Conservation (phyloP, 64 coral and sea anemone genomes). For the Exaiptasia diaphana region DNA sequence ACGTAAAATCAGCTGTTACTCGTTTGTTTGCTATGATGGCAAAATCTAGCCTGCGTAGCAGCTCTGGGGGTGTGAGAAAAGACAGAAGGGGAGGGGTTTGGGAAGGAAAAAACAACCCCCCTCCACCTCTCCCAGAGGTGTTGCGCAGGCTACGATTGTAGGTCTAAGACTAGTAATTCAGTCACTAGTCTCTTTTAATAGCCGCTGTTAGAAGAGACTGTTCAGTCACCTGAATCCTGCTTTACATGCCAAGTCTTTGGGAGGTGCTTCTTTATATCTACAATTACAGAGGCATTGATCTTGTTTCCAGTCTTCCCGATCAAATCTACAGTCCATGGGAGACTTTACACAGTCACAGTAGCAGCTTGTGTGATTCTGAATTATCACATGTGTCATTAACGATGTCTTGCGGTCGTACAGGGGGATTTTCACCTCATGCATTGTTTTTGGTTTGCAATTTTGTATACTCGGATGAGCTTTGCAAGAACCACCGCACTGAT, state of each 20-base stretch:
- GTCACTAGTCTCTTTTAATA: not conserved
- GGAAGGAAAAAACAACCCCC: too few relatives aligned
- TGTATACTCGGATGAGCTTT: not conserved
- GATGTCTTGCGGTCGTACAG: not conserved
- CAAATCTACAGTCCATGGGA: not conserved
- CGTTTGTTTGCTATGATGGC: too few relatives aligned
- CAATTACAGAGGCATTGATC: not conserved
- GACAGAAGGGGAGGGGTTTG: not conserved
- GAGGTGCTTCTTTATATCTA: slow-evolving; percentile 29
- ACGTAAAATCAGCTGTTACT: too few relatives aligned
- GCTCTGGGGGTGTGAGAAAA: not conserved
- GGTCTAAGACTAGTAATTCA: not conserved
- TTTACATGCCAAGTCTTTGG: slow-evolving; percentile 34
- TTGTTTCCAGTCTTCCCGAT: not conserved
- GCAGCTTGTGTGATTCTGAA: slow-evolving; percentile 42
- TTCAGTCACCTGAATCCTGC: slow-evolving; percentile 10
- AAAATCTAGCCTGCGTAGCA: not conserved
- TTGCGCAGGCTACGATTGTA: not conserved
- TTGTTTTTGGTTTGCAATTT: not conserved
- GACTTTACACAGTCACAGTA: slow-evolving; percentile 2
- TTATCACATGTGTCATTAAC: not conserved
- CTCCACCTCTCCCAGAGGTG: too few relatives aligned
- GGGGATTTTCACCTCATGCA: not conserved
- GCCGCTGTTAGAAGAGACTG: not conserved
- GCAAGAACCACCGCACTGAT: not conserved